Base-by-base conservation (phyloP, 2,797 vertebrate species). In the Rhynchonycteris naso region DNA sequence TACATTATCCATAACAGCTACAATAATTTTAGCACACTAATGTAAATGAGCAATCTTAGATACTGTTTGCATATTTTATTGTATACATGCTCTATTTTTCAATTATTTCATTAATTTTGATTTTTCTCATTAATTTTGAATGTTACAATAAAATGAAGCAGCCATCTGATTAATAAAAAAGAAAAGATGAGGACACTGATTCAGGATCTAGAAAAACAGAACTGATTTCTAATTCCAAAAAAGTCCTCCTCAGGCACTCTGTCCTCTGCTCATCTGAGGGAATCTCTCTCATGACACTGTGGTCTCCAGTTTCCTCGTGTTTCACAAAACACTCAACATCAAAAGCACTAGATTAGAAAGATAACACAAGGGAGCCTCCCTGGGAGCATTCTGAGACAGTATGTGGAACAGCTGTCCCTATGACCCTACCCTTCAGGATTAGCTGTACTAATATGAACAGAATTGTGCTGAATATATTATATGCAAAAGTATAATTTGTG, bases 61-160 rank as follows among this genome's bases (percentile, higher is more conserved):
- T 88, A 93, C 1, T 4, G 72, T 93, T 81, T 33, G 0, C 56
- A 21, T 92, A 94, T 96, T 96, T 97, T 96, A 94, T 59, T 80
- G 14, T 63, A 95, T 10, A 76, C 89, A 97, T 90, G 35, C 54
- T 72, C 72, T 92, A 74, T 95, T 97, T 96, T 91, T 90, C 71
- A 98, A 97, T 88, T 35, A 12, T 94, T 97, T 96, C 0, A 61
- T 94, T 80, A 91, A 96, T 59, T 95, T 97, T 54, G 72, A 93
- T 87, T 96, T 69, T 94, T 98, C 97, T 43, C 90, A 85, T 75
- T 97, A 97, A 97, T 96, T 94, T 94, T 13, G 93, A 65, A 79
- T 94, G 24, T 87, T 59, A 63, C 84, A 96, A 97, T 86, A 94
- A 97, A 97, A 94, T 91, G 0, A 97, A 86, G 91, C 80, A 59